Base-by-base conservation (phyloP, 2,113 vertebrate species). In the Caranx ignobilis region DNA sequence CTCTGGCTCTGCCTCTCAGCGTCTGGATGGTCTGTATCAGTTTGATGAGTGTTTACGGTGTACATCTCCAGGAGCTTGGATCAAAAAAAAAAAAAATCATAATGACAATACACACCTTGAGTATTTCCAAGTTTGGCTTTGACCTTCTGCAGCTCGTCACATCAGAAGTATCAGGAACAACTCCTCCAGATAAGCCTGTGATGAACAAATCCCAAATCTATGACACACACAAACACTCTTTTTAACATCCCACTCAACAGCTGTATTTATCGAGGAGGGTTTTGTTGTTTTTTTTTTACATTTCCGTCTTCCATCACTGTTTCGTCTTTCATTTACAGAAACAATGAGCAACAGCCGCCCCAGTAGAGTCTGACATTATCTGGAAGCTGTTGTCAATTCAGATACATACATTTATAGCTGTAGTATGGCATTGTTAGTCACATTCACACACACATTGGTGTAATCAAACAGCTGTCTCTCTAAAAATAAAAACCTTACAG, bases 311-410 rank as follows among this genome's bases (percentile, higher is more conserved):
- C 26, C 26, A 26, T 26, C 26, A 26, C 26, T 26, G 26, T 26
- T 26, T 26, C 26, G 1, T 26, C 26, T 26, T 26, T 26, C 26
- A 26, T 26, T 26, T 26, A 16, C 21, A 57, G n/a, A 32, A 59
- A 41, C n/a, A 50, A 19, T 11, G 16, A 10, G 35, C 60, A 1
- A 15, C 31, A 45, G 32, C 52, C 15, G 52, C 61, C 47, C 21
- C 37, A 50, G 19, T 2, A 50, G 15, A 61, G 9, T 55, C n/a
- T 11, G 7, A 11, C 39, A 15, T 39, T 48, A 19, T 47, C 37
- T 72, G 11, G 57, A 41, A 62, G 31, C 47, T 39, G n/a, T 47
- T 72, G 26, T 57, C 68, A 67, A 62, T 52, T 67, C 41, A 77
- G 32, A 70, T 59, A 82, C 5, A 55, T 37, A 10, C 0, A 45